Evolutionary conservation across 2,888 invertebrate species (phyloP).

Genomic region (Eilema griseolum): DNA sequence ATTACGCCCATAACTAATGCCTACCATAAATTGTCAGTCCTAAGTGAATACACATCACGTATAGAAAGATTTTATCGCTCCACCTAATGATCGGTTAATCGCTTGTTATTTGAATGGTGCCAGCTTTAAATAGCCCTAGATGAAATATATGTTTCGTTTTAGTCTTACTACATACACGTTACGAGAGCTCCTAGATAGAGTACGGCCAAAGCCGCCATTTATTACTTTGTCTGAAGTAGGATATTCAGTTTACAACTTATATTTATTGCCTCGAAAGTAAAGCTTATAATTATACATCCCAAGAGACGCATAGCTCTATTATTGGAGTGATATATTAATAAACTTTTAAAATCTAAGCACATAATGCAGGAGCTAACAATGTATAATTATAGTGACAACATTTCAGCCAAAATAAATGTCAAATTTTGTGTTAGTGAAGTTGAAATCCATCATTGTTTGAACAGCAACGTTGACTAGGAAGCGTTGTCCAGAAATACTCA

Average conservation of each 20-base stretch:
- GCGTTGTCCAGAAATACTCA: constrained; percentile 66
- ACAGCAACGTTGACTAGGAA: constrained; percentile 30
- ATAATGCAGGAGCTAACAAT: constrained; percentile 10
- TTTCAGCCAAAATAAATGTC: constrained; percentile 36
- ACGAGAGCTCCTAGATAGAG: not conserved
- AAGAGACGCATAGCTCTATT: constrained; percentile 30
- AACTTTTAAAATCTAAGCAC: constrained; percentile 11
- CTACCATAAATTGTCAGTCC: constrained; percentile 30
- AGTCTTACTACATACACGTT: constrained; percentile 26
- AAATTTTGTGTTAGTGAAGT: constrained; percentile 28
- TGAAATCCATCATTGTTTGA: constrained; percentile 40
- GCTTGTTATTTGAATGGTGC: constrained; percentile 53
- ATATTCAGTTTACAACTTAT: constrained; percentile 41
- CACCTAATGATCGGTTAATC: constrained; percentile 57
- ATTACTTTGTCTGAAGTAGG: constrained; percentile 27
- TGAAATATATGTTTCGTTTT: constrained; percentile 54
- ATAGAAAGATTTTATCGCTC: constrained; percentile 47
- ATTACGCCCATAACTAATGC: constrained; percentile 18
- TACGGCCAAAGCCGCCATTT: constrained; percentile 29
- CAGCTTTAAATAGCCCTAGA: constrained; percentile 50
- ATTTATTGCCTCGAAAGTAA: constrained; percentile 42
- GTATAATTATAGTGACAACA: constrained; percentile 25
- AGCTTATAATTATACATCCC: constrained; percentile 45
- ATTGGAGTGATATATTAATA: constrained; percentile 31
- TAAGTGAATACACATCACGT: constrained; percentile 36